Base-by-base conservation (phyloP, 2,888 invertebrate species). In the Desoria tigrina region DNA sequence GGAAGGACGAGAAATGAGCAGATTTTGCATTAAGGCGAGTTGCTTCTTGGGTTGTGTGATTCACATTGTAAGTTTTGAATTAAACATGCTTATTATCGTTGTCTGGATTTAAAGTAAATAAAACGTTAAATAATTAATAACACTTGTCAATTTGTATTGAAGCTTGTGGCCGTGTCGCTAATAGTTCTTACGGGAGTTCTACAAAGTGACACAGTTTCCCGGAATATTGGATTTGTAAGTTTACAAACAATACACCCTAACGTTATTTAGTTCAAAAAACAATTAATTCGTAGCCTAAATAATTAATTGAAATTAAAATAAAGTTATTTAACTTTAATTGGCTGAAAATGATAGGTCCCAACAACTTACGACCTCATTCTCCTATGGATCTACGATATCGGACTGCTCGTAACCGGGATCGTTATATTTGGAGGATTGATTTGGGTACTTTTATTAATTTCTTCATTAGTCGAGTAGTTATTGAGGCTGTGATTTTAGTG, bases 191-290 rank as follows among this genome's bases (percentile, higher is more conserved):
- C 39, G 39, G 66, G 62, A 39, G 56, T 66, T n/a, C n/a, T n/a
- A n/a, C n/a, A n/a, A n/a, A n/a, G n/a, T n/a, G n/a, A n/a, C n/a
- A n/a, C n/a, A n/a, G n/a, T n/a, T n/a, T n/a, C n/a, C n/a, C n/a
- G n/a, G n/a, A n/a, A n/a, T n/a, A n/a, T n/a, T 39, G 66, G 66
- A 59, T 66, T 63, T 42, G 66, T 66, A 63, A 66, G 66, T 54
- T 26, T 37, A 21, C n/a, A n/a, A n/a, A n/a, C n/a, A n/a, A n/a
- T n/a, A n/a, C n/a, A n/a, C n/a, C n/a, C n/a, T n/a, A n/a, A n/a
- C n/a, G n/a, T n/a, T n/a, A n/a, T n/a, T n/a, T n/a, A n/a, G n/a
- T n/a, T n/a, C n/a, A n/a, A n/a, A n/a, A n/a, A n/a, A n/a, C n/a
- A n/a, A n/a, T n/a, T n/a, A n/a, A n/a, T n/a, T n/a, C n/a, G n/a